phyloP scores from a whole-genome alignment of 2,888 invertebrate species.

The Troides aeacus region DNA sequence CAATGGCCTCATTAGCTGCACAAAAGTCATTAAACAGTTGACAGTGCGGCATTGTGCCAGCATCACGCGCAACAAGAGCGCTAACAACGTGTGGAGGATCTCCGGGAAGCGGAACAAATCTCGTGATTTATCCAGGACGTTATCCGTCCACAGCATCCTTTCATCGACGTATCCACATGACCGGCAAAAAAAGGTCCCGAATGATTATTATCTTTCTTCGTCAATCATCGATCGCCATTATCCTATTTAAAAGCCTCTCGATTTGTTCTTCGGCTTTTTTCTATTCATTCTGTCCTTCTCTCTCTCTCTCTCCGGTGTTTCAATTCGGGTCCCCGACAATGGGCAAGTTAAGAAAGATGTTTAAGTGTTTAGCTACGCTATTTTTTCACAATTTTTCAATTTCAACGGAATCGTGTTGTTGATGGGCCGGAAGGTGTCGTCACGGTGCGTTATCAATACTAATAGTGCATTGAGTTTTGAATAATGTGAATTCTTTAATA shows the following conservation, averaged over 20 bases:
- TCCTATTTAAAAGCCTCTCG: conserved; percentile 78
- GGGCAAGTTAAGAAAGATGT: conserved; percentile 77
- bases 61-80: conserved; percentile 72
- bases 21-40: conserved; percentile 71
- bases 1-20: conserved; percentile 73
- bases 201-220: conserved; percentile 77
- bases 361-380: conserved; percentile 78
- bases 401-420: conserved; percentile 73
- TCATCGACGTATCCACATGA: conserved; percentile 56
- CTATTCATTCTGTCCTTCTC: conserved; percentile 33
- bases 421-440: conserved; percentile 78
- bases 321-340: conserved; percentile 72
- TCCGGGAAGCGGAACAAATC: conserved; percentile 76
- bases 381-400: conserved; percentile 78
- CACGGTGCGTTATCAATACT: conserved; percentile 70
- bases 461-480: conserved; percentile 52
- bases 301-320: conserved; percentile 71
- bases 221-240: conserved; percentile 79
- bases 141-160: conserved; percentile 62
- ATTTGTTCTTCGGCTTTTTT: conserved; percentile 74
- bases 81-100: conserved; percentile 77
- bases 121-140: conserved; percentile 65
- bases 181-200: conserved; percentile 62
- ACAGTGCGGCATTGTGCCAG: conserved; percentile 61
- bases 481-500: conserved; percentile 34